These are phyloP conservation scores for Lomographa bimaculata DNA, from an alignment of 2,888 invertebrate species.

Conservation along the genomic window DNA sequence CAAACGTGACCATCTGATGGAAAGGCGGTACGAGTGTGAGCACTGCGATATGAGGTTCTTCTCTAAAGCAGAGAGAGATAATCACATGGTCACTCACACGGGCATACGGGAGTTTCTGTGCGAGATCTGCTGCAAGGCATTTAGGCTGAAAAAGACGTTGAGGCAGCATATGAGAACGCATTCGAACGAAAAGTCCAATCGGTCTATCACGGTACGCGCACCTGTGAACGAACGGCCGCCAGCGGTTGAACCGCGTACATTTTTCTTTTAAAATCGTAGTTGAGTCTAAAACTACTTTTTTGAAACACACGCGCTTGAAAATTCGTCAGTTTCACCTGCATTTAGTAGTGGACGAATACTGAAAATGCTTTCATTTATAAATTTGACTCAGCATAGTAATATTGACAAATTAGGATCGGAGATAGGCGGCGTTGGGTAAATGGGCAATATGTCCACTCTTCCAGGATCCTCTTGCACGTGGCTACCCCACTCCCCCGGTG, in stretches of 20 bases:
- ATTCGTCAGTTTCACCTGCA: too few relatives aligned
- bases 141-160: conserved; percentile 54
- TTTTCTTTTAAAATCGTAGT: conserved; percentile 30
- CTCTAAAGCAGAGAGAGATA: conserved; percentile 45
- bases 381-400: too few relatives aligned
- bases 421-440: too few relatives aligned
- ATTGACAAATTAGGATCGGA: too few relatives aligned
- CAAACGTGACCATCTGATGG: conserved; percentile 59
- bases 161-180: conserved; percentile 55
- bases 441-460: too few relatives aligned
- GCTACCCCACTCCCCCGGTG: too few relatives aligned
- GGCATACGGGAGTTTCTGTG: conserved; percentile 53
- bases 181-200: conserved; percentile 16
- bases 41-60: conserved; percentile 57
- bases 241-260: conserved; percentile 23
- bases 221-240: conserved; percentile 31
- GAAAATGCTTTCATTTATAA: too few relatives aligned
- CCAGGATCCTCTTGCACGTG: too few relatives aligned
- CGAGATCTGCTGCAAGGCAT: conserved; percentile 51
- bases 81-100: conserved; percentile 51
- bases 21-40: conserved; percentile 52
- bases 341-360: too few relatives aligned
- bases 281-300: too few relatives aligned
- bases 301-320: too few relatives aligned
- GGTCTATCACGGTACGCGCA: conserved; percentile 20